Evolutionary conservation across 2,888 invertebrate species (phyloP), one percentile per base, ranked within the genome.

Genomic region (Automeris io): DNA sequence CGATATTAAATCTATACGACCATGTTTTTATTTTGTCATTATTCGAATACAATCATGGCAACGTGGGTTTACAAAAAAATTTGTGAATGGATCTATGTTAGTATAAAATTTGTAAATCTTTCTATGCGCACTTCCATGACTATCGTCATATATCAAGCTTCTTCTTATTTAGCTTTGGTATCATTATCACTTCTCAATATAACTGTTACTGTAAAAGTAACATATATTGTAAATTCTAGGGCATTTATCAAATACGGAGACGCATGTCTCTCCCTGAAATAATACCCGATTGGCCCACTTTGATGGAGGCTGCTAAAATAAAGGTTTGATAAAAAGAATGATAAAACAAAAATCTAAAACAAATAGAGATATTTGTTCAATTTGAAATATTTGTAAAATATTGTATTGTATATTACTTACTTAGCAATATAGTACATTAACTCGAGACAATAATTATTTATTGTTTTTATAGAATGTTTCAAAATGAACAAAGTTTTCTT

Each of bases 281-380:
- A 72, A 91, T 93, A 78, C 91, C 91, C 65, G 93, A 93, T 88
- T 94, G 93, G 93, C 93, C 93, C 69, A 89, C 76, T 63, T 90
- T 94, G 80, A 82, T 88, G 81, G 88, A 88, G 79, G 80, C 88
- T 85, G 88, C 88, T 75, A 90, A 88, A 88, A 82, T 85, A 80
- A 91, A 91, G 91, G 91, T 91, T 91, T 89, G 91, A 82, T 88
- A 74, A 85, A 77, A 71, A 65, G 66, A 69, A 45, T 50, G 36
- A 54, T 74, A 76, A 83, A 81, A 68, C 50, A 61, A 68, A 58
- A 68, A 45, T 36, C 44, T 58, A 52, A 73, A 72, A 53, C 8
- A 33, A 47, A 46, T 47, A 55, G 56, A 60, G 55, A 47, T 50
- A 55, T 63, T 48, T 61, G 65, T 53, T 46, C 58, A 77, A 61